Conservation (phyloP, 2,113 vertebrate genomes). For the Oryctolagus cuniculus region DNA sequence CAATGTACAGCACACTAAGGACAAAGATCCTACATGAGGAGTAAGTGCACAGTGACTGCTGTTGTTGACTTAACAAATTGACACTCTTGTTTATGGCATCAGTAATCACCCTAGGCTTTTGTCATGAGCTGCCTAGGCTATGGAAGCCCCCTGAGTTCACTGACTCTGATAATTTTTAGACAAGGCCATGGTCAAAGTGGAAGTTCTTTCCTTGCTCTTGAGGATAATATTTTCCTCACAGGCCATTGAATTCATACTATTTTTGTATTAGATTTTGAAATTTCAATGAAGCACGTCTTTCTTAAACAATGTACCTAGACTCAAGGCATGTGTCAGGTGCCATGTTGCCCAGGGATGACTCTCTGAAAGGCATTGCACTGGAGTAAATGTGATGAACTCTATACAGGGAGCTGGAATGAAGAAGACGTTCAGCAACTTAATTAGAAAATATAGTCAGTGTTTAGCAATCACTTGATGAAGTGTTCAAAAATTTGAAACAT, state of each 20-base stretch:
- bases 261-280: constrained; percentile 35
- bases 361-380: not conserved
- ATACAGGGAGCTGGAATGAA: not conserved
- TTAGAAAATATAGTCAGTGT: not conserved
- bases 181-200: too few species aligned
- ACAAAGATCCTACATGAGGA: too few species aligned
- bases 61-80: too few species aligned
- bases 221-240: not conserved
- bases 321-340: not conserved
- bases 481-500: constrained; percentile 20
- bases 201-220: too few species aligned
- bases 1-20: too few species aligned
- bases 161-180: too few species aligned
- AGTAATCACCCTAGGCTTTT: too few species aligned
- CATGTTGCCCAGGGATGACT: not conserved
- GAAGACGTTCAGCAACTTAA: not conserved
- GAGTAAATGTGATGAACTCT: not conserved
- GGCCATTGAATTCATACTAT: not conserved
- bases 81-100: too few species aligned
- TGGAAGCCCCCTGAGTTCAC: too few species aligned
- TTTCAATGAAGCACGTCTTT: not conserved
- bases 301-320: not conserved
- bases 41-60: too few species aligned
- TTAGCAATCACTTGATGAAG: not conserved
- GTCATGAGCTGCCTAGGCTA: too few species aligned